A percentile compares a stretch with the other conserved stretches of the same genome.
phyloP scores from a whole-genome alignment of 2,113 vertebrate species.

The Rousettus leschenaultii region DNA sequence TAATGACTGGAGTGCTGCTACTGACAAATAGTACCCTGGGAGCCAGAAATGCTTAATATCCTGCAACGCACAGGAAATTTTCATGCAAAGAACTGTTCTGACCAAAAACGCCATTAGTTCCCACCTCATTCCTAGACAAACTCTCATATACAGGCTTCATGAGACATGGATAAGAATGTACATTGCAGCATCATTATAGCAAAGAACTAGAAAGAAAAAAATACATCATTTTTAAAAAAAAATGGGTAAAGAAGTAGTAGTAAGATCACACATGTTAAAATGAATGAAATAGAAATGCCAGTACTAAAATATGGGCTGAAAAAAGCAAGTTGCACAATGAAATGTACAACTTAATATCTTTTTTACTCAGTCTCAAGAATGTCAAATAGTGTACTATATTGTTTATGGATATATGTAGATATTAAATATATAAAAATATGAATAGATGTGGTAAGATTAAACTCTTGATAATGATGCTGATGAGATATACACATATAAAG shows the following conservation, averaged over 20 bases:
- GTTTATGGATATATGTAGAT: background rate
- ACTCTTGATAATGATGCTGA: background rate
- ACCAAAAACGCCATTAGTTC: background rate
- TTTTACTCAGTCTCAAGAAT: background rate
- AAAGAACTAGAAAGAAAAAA: background rate
- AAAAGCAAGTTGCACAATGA: background rate
- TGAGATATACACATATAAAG: background rate
- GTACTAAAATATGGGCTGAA: background rate
- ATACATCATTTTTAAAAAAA: background rate
- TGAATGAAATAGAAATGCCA: background rate
- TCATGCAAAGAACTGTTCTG: background rate
- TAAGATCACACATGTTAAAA: background rate
- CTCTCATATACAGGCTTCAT: background rate
- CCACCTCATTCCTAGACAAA: background rate
- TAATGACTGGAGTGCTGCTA: background rate
- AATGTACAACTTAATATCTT: background rate
- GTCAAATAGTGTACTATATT: background rate
- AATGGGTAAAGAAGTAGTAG: background rate
- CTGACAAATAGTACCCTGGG: background rate
- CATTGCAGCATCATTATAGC: background rate
- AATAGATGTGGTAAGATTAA: background rate
- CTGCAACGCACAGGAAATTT: background rate
- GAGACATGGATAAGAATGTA: background rate
- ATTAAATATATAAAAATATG: background rate
- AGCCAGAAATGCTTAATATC: background rate